phyloP scores from a whole-genome alignment of 1,140 invertebrate genomes.

The Thrips palmi region DNA sequence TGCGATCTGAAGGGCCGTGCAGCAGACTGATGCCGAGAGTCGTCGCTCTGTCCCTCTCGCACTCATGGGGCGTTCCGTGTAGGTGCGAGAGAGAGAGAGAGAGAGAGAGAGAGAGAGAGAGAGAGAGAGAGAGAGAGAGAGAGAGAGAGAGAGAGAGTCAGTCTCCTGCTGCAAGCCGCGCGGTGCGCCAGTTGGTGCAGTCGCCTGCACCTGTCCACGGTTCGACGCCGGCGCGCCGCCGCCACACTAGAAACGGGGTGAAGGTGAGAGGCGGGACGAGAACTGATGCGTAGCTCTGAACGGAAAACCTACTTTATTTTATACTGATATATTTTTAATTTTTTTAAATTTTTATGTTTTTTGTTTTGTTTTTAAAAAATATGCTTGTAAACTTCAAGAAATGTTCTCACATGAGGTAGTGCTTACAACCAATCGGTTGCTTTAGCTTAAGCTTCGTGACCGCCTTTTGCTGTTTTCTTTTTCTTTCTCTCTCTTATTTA shows the following conservation, averaged over 20 bases:
- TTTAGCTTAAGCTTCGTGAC: no score
- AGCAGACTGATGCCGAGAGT: no score
- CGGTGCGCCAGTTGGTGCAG: no score
- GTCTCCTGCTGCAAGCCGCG: background rate
- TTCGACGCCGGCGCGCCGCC: background rate
- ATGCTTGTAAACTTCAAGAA: background rate
- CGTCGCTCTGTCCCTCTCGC: no score
- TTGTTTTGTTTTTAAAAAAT: background rate
- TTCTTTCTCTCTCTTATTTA: no score
- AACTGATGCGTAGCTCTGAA: background rate
- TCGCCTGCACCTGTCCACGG: background rate
- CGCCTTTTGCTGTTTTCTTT: no score
- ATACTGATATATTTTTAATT: background rate
- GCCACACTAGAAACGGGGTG: background rate
- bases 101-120: no score
- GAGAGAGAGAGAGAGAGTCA: background rate
- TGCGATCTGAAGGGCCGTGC: no score
- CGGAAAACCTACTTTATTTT: background rate
- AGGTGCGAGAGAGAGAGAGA: no score
- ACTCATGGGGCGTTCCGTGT: no score
- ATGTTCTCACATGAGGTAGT: no score
- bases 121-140: background rate
- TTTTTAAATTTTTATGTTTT: constrained; percentile 1
- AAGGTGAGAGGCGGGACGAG: background rate
- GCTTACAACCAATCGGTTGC: no score